These are phyloP conservation scores for Sebastes fasciatus DNA, from an alignment of 2,113 vertebrate genomes.

Conservation along the genomic window DNA sequence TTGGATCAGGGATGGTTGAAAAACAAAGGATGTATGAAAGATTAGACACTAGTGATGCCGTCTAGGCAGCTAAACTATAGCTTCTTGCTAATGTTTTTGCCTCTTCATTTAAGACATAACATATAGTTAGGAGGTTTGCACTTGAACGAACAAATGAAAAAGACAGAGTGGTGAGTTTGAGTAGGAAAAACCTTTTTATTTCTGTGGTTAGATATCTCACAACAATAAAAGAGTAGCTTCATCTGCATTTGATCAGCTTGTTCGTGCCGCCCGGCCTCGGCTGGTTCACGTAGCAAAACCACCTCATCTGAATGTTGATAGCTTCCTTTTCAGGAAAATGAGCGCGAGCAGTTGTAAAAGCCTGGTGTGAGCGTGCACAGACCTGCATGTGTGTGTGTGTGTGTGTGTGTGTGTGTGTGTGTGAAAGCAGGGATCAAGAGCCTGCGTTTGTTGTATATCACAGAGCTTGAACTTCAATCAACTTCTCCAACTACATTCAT, in stretches of 20 bases:
- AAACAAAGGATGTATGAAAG: too few species aligned
- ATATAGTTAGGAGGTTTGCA: neutral
- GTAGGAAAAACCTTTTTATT: neutral
- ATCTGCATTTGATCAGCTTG: conserved; percentile 30
- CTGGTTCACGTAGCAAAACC: conserved; percentile 2
- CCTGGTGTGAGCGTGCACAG: neutral
- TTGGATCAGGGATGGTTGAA: too few species aligned
- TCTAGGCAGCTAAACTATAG: too few species aligned
- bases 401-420: neutral
- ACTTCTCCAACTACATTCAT: neutral
- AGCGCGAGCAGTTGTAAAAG: neutral
- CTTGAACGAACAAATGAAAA: neutral
- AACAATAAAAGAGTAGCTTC: neutral
- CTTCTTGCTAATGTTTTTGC: too few species aligned
- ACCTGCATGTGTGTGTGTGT: conserved; percentile 2
- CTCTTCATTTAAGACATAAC: neutral
- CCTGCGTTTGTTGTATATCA: neutral
- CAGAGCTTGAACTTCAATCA: conserved; percentile 6
- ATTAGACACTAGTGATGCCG: too few species aligned
- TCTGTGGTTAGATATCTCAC: neutral
- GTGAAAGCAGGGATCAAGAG: neutral
- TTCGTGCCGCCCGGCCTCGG: neutral
- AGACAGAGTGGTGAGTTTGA: neutral
- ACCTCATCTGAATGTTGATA: conserved; percentile 25
- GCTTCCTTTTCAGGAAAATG: neutral